These are phyloP conservation scores for Eolophus roseicapilla DNA, from an alignment of 2,113 vertebrate species.

Conservation along the genomic window DNA sequence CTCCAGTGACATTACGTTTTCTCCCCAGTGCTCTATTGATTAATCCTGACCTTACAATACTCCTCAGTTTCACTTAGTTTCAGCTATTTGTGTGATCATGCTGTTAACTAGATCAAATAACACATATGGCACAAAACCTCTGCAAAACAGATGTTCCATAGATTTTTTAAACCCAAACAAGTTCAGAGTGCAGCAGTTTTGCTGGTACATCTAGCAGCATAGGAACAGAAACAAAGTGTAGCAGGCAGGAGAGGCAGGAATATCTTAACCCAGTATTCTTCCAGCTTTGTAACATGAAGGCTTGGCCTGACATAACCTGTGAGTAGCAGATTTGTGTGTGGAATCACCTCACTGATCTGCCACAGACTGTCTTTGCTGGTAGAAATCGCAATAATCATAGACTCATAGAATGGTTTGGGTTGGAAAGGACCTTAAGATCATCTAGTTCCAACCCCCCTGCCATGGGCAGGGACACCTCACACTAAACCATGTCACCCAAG, in stretches of 20 bases:
- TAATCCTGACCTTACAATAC: not conserved
- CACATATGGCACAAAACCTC: not conserved
- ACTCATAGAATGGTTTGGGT: not conserved
- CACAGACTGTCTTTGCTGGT: not conserved
- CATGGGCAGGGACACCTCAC: not conserved
- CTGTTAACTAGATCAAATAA: not conserved
- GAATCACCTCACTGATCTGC: not conserved
- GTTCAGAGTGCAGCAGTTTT: not conserved
- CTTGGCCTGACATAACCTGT: not conserved
- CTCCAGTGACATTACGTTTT: not conserved
- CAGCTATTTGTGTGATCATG: not conserved
- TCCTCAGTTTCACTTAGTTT: not conserved
- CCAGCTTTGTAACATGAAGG: not conserved
- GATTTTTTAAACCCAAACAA: not conserved
- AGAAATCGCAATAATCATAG: not conserved
- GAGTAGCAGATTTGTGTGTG: not conserved
- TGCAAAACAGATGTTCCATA: not conserved
- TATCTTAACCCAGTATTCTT: not conserved
- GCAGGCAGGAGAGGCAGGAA: not conserved
- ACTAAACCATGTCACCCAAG: not conserved
- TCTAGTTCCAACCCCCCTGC: not conserved
- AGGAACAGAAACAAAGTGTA: not conserved
- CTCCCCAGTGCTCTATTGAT: accelerated
- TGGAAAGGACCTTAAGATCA: not conserved
- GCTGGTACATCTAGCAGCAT: not conserved